phyloP scores from a whole-genome alignment of 2,113 vertebrate genomes.

The Pseudorhombus dupliciocellatus region DNA sequence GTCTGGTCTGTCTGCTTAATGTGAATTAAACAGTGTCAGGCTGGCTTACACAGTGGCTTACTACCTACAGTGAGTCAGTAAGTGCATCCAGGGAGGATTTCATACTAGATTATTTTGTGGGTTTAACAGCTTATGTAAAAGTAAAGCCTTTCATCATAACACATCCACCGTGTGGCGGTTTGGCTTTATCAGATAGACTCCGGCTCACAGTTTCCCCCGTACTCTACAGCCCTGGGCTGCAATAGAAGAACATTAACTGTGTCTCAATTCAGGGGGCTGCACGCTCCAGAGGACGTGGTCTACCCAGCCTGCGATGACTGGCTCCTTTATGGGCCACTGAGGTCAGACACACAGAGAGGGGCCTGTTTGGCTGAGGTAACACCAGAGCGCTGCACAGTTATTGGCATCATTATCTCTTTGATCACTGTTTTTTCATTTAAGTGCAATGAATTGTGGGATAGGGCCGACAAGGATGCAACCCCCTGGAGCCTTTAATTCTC shows the following conservation, averaged over 20 bases:
- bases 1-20: background rate
- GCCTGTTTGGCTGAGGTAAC: no score
- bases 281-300: no score
- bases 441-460: no score
- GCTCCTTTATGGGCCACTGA: no score
- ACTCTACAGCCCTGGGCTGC: background rate
- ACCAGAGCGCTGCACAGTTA: no score
- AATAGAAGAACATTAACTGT: background rate
- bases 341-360: no score
- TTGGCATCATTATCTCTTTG: no score
- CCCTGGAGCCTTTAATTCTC: no score
- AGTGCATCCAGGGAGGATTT: background rate
- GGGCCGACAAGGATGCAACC: no score
- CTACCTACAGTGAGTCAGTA: background rate
- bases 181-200: background rate
- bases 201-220: background rate
- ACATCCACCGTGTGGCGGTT: background rate
- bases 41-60: constrained; percentile 1
- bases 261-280: no score
- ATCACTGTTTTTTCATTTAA: no score
- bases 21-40: background rate
- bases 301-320: no score
- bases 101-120: background rate
- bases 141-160: background rate
- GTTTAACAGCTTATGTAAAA: constrained; percentile 5